These are phyloP conservation scores for Callinectes sapidus DNA, from an alignment of 2,888 invertebrate species.

Conservation along the genomic window DNA sequence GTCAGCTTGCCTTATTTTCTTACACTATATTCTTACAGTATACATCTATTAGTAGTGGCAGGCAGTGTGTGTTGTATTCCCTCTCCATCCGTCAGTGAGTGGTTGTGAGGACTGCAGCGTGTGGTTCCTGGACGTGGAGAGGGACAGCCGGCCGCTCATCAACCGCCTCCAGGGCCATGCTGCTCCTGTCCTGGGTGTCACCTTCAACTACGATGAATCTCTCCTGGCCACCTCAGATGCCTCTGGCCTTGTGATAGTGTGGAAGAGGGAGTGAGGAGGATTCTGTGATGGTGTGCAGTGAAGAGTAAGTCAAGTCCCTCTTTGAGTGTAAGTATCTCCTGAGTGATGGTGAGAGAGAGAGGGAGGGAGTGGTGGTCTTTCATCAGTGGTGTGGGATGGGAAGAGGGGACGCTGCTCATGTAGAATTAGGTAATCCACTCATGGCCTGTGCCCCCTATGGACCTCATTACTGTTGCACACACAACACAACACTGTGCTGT, in stretches of 20 bases:
- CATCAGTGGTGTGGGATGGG: not conserved
- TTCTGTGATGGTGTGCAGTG: not conserved
- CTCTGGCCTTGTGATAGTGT: constrained; percentile 78
- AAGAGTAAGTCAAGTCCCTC: not conserved
- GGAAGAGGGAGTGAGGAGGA: constrained; percentile 32
- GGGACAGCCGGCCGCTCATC: constrained; percentile 78
- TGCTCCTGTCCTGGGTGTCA: constrained; percentile 87
- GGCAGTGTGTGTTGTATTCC: not conserved
- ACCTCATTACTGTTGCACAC: not conserved
- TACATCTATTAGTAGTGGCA: not conserved
- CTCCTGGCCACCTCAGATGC: constrained; percentile 89
- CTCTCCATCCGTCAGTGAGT: constrained; percentile 79
- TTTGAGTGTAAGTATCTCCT: not conserved
- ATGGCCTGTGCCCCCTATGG: not conserved
- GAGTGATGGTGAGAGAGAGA: not conserved
- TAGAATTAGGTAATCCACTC: not conserved
- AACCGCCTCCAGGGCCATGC: constrained; percentile 86
- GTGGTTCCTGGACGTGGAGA: constrained; percentile 86
- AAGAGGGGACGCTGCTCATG: not conserved
- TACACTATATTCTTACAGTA: no score
- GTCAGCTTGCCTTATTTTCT: no score
- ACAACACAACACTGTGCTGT: not conserved
- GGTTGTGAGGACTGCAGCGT: constrained; percentile 88
- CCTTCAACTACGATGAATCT: constrained; percentile 92
- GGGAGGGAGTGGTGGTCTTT: not conserved